Conservation (phyloP, 2,888 invertebrate species). For the Parelbella ahira region DNA sequence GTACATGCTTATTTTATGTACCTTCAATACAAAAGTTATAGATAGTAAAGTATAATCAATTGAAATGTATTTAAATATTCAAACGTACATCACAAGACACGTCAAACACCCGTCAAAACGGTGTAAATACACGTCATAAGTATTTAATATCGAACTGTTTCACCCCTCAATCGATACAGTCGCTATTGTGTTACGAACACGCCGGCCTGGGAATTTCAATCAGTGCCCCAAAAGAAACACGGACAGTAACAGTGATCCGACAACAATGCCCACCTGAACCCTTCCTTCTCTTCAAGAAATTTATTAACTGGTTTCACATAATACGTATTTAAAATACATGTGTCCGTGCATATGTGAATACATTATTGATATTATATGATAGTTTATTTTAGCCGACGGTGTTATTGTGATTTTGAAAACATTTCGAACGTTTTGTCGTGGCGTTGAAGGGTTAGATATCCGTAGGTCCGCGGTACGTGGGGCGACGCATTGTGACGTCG, state of each 20-base stretch:
- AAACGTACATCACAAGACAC: conserved; percentile 48
- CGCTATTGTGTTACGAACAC: conserved; percentile 45
- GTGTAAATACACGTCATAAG: conserved; percentile 65
- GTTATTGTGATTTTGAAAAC: conserved; percentile 52
- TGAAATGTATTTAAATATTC: conserved; percentile 40
- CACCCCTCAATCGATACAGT: conserved; percentile 64
- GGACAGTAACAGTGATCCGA: conserved; percentile 35
- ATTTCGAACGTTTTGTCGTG: conserved; percentile 42
- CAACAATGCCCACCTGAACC: conserved; percentile 49
- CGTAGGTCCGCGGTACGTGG: too few species aligned
- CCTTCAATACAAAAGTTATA: too few species aligned
- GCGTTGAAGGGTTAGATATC: conserved; percentile 44
- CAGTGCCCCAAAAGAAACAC: conserved; percentile 43
- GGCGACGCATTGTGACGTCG: conserved; percentile 44
- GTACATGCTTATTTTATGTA: too few species aligned
- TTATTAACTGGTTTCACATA: conserved; percentile 74
- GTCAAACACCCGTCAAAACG: conserved; percentile 65
- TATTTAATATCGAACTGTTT: conserved; percentile 57
- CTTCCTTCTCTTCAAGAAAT: conserved; percentile 45
- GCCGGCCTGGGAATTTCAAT: conserved; percentile 71
- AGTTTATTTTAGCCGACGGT: conserved; percentile 70
- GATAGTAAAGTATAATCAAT: conserved; percentile 21
- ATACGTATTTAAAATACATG: conserved; percentile 79
- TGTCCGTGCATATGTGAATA: conserved; percentile 67
- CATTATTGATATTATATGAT: conserved; percentile 80